These are phyloP conservation scores for Paraplagusia blochii DNA, from an alignment of 2,113 vertebrate species.

Conservation along the genomic window DNA sequence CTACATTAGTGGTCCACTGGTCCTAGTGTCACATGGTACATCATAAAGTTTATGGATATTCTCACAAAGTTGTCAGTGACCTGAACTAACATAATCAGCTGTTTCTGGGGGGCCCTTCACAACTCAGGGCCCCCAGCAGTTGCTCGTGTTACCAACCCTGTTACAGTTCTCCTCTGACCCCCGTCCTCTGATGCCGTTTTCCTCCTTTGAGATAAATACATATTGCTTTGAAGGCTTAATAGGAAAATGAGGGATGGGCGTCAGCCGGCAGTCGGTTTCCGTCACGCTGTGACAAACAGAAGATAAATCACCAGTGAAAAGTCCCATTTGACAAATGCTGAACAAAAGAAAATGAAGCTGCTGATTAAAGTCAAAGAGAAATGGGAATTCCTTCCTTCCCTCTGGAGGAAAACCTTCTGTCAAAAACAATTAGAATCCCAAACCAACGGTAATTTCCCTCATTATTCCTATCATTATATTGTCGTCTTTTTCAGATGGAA, in stretches of 20 bases:
- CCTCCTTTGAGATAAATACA: background rate
- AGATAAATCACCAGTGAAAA: background rate
- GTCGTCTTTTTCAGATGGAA: slow-evolving; percentile 57
- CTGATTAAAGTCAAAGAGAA: background rate
- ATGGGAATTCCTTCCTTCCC: background rate
- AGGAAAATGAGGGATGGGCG: background rate
- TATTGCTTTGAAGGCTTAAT: background rate
- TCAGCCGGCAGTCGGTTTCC: background rate
- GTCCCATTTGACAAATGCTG: background rate
- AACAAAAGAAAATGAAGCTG: background rate
- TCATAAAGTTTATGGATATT: background rate
- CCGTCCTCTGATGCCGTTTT: background rate
- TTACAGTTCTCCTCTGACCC: background rate
- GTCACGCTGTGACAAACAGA: background rate
- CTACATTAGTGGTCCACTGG: too few relatives aligned
- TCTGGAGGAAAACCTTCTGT: background rate
- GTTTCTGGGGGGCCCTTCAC: too few relatives aligned
- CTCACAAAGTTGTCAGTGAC: background rate
- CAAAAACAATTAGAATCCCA: background rate
- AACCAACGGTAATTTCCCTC: background rate
- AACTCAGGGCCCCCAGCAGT: too few relatives aligned
- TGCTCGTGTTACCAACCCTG: too few relatives aligned
- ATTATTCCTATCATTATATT: background rate
- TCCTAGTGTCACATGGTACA: background rate
- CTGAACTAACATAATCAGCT: too few relatives aligned